Evolutionary conservation across 2,888 invertebrate species (phyloP).

Genomic region (Thyatira batis): DNA sequence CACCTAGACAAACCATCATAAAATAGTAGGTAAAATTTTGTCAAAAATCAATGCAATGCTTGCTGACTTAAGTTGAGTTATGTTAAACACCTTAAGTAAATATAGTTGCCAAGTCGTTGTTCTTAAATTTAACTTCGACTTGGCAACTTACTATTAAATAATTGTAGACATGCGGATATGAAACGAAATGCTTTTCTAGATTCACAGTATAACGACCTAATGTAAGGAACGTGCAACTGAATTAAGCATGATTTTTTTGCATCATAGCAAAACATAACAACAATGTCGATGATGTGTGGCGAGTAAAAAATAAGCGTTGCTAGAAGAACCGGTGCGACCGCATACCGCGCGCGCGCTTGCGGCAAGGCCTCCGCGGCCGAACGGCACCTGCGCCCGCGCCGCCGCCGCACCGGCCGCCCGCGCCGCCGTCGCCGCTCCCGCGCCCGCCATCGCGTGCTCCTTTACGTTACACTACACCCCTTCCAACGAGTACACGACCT

Average conservation of each 20-base stretch:
- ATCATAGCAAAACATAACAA: conserved; percentile 77
- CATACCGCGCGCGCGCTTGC: conserved; percentile 76
- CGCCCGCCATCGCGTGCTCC: conserved; percentile 23
- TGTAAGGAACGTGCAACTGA: conserved; percentile 41
- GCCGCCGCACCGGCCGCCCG: conserved; percentile 48
- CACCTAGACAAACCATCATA: no score
- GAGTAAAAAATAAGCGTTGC: conserved; percentile 78
- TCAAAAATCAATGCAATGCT: no score
- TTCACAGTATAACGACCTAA: conserved; percentile 36
- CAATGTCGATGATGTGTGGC: conserved; percentile 78
- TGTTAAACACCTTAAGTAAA: conserved; percentile 23
- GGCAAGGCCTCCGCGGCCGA: conserved; percentile 62
- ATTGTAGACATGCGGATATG: conserved; percentile 24
- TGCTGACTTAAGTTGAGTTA: conserved; percentile 22
- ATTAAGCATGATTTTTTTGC: conserved; percentile 63
- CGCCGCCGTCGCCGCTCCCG: conserved; percentile 21
- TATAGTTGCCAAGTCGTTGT: conserved; percentile 16
- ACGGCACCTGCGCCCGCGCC: conserved; percentile 50
- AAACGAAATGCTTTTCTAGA: conserved; percentile 30
- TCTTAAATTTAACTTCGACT: conserved; percentile 21
- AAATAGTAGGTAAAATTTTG: no score
- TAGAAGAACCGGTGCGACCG: conserved; percentile 81
- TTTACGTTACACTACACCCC: conserved; percentile 63
- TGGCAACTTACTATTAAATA: conserved; percentile 28
- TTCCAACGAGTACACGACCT: conserved; percentile 31